Evolutionary conservation across 2,113 vertebrate genomes (phyloP).

Genomic region (Hystrix cristata): DNA sequence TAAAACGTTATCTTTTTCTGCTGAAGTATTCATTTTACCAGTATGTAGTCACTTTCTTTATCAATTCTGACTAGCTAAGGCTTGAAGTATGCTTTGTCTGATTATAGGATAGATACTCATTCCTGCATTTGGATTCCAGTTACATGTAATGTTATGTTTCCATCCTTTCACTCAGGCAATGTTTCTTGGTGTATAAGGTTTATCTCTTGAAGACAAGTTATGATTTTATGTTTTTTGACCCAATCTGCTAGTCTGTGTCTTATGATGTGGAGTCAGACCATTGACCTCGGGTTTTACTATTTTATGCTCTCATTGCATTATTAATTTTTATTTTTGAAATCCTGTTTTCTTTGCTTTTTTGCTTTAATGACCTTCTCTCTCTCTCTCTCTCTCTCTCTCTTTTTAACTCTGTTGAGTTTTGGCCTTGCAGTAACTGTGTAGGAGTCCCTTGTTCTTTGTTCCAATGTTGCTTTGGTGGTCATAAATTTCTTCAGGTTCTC

Average conservation of each 20-base stretch:
- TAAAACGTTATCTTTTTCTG: not conserved
- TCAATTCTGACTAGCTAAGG: not conserved
- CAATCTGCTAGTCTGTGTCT: not conserved
- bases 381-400: too few relatives aligned
- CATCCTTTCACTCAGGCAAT: not conserved
- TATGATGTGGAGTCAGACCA: not conserved
- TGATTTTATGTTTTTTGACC: not conserved
- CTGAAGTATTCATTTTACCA: not conserved
- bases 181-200: not conserved
- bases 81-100: not conserved
- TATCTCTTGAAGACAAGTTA: not conserved
- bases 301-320: not conserved
- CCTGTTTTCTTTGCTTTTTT: not conserved
- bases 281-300: not conserved
- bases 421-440: not conserved
- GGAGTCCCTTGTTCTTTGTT: not conserved
- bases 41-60: not conserved
- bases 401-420: too few relatives aligned
- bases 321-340: not conserved
- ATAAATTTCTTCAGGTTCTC: not conserved
- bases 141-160: not conserved
- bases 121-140: not conserved
- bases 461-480: not conserved
- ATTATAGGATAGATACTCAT: not conserved
- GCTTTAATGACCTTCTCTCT: not conserved